Evolutionary conservation across 2,113 vertebrate species (phyloP).

Genomic region (Cisticola juncidis): DNA sequence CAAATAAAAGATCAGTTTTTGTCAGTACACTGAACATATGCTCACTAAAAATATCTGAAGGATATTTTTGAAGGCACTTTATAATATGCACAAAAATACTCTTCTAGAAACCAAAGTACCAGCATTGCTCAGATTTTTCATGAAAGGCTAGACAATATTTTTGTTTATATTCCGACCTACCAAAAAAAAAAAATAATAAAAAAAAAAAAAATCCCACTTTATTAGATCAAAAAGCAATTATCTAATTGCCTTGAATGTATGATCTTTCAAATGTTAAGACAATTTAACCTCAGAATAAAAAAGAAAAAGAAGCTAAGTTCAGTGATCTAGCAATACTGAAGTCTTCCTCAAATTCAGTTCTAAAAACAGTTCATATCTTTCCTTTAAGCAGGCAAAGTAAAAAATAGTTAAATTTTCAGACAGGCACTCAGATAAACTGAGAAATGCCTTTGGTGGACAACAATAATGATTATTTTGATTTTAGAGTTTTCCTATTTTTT

Average conservation of each 20-base stretch:
- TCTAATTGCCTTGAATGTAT: not conserved
- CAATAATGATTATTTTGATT: not conserved
- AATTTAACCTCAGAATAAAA: not conserved
- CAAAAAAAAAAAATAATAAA: not conserved
- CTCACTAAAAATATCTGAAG: not conserved
- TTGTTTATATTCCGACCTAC: not conserved
- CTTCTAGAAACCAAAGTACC: not conserved
- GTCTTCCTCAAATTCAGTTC: not conserved
- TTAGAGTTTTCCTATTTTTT: not conserved
- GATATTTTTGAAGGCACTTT: not conserved
- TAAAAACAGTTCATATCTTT: not conserved
- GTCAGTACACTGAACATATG: not conserved
- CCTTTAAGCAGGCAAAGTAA: not conserved
- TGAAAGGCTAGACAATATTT: not conserved
- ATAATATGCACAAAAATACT: not conserved
- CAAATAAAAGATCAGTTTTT: not conserved
- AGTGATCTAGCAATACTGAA: not conserved
- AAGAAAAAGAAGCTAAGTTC: not conserved
- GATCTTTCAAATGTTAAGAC: not conserved
- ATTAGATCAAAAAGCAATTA: not conserved
- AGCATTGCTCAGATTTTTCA: not conserved
- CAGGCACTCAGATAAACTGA: not conserved
- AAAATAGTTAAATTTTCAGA: not conserved
- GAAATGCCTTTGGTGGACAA: not conserved
- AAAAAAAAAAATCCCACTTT: not conserved